Evolutionary conservation across 2,113 vertebrate species (phyloP).

Genomic region (Solea solea): DNA sequence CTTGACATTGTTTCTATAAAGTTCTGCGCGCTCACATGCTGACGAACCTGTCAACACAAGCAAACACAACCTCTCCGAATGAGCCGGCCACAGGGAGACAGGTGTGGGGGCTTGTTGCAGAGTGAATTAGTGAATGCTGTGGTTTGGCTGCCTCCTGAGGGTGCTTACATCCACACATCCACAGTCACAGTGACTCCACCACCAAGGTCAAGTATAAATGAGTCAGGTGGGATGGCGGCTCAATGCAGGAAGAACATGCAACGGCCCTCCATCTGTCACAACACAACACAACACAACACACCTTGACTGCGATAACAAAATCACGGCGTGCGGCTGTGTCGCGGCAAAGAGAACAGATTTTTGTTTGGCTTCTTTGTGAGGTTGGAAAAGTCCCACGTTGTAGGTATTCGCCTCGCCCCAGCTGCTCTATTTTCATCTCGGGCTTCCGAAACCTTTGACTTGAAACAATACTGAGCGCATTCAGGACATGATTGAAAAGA

Average conservation of each 20-base stretch:
- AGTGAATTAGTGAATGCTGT: conserved; percentile 44
- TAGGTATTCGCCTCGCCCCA: conserved; percentile 1
- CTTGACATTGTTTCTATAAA: conserved; percentile 45
- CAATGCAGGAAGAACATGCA: conserved; percentile 42
- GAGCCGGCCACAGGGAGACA: conserved; percentile 49
- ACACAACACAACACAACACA: conserved; percentile 39
- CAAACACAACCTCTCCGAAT: conserved; percentile 59
- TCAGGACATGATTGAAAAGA: not conserved
- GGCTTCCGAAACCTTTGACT: not conserved
- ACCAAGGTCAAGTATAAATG: conserved; percentile 76
- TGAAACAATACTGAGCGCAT: not conserved
- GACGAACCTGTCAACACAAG: conserved; percentile 47
- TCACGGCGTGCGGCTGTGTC: conserved; percentile 34
- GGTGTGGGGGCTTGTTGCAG: conserved; percentile 30
- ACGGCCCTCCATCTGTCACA: conserved; percentile 64
- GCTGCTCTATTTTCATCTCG: conserved; percentile 14
- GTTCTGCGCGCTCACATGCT: conserved; percentile 32
- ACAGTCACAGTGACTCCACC: conserved; percentile 61
- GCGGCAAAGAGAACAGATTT: conserved; percentile 53
- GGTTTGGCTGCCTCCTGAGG: conserved; percentile 58
- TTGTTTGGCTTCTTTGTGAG: conserved; percentile 38
- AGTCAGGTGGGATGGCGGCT: conserved; percentile 68
- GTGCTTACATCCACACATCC: conserved; percentile 58
- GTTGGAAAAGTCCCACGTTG: not conserved
- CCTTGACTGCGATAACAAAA: conserved; percentile 49